phyloP scores from a whole-genome alignment of 2,888 invertebrate genomes.

The Hirtodrosophila confusa region DNA sequence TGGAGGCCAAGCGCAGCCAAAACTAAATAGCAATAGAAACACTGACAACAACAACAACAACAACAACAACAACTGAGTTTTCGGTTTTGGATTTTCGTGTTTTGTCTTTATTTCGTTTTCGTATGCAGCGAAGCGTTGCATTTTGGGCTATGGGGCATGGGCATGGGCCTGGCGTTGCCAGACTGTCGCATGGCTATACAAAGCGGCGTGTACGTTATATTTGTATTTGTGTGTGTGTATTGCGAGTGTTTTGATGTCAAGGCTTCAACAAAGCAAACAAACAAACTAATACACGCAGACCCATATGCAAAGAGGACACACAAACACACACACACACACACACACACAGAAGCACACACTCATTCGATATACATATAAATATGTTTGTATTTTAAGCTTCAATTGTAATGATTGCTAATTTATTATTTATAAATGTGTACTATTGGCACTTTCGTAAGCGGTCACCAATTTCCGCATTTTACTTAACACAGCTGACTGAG shows the following conservation, averaged over 20 bases:
- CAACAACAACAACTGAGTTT: slow-evolving; percentile 16
- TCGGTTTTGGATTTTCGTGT: slow-evolving; percentile 34
- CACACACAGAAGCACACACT: slow-evolving; percentile 5
- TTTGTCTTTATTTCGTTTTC: slow-evolving; percentile 48
- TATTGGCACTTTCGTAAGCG: slow-evolving; percentile 43
- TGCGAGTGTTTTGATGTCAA: slow-evolving; percentile 62
- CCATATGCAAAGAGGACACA: slow-evolving; percentile 41
- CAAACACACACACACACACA: slow-evolving; percentile 7
- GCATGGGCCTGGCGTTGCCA: slow-evolving; percentile 63
- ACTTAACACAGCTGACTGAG: slow-evolving; percentile 53
- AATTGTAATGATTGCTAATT: slow-evolving; percentile 48
- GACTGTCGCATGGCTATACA: slow-evolving; percentile 38
- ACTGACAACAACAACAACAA: slow-evolving; percentile 23
- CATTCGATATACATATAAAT: not conserved
- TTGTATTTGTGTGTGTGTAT: slow-evolving; percentile 22
- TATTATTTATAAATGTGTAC: slow-evolving; percentile 46
- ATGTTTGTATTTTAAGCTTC: slow-evolving; percentile 8
- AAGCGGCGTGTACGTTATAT: slow-evolving; percentile 58
- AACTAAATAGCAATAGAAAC: slow-evolving; percentile 69
- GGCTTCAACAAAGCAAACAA: slow-evolving; percentile 45
- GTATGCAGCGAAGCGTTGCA: slow-evolving; percentile 77
- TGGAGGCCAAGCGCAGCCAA: slow-evolving; percentile 79
- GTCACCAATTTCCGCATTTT: slow-evolving; percentile 69
- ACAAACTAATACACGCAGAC: slow-evolving; percentile 15
- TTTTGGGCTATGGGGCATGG: slow-evolving; percentile 66